Evolutionary conservation across 2,888 invertebrate genomes (phyloP), one percentile per base, ranked within the genome.

Genomic region (Ctenicera cuprea): DNA sequence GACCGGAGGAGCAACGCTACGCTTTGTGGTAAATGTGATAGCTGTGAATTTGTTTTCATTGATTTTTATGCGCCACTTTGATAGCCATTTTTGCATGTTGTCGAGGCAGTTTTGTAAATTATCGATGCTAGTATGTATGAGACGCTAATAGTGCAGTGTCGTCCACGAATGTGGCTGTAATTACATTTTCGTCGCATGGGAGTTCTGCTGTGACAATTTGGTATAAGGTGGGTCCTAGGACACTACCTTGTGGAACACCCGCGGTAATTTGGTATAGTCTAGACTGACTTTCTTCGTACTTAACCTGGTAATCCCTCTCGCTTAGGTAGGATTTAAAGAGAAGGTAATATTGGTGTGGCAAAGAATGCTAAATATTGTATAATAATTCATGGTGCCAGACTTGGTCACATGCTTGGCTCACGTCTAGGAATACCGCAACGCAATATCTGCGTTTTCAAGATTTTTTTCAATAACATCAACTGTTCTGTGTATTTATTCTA

Each of bases 31-130:
- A 20, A 66, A 72, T 38, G 61, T 66, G n/a, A 72, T 50, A 11
- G 57, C 59, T 38, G 65, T 61, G 1, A 65, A 65, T n/a, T 57
- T 73, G 16, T 59, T 63, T 69, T 64, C 11, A 69, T 73, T n/a
- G 48, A 59, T n/a, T 72, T 72, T 45, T 38, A 59, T 66, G 14
- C 38, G 38, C 61, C 72, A 72, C 20, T 59, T 71, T 38, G 2
- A 1, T 57, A 9, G 8, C 22, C 30, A 57, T 33, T 57, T 57
- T 30, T 30, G 14, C 18, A 57, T 33, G n/a, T 57, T 33, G 33
- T 57, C 3, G 12, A 57, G 37, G n/a, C 12, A 33, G 5, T 3
- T n/a, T 57, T 30, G 57, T 30, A 37, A 12, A 7, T 14, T 33
- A 12, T 1, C 12, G 30, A 3, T 57, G 57, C 14, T 33, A 11